phyloP scores from a whole-genome alignment of 1,140 invertebrate species.

The Rhopalosiphum maidis region DNA sequence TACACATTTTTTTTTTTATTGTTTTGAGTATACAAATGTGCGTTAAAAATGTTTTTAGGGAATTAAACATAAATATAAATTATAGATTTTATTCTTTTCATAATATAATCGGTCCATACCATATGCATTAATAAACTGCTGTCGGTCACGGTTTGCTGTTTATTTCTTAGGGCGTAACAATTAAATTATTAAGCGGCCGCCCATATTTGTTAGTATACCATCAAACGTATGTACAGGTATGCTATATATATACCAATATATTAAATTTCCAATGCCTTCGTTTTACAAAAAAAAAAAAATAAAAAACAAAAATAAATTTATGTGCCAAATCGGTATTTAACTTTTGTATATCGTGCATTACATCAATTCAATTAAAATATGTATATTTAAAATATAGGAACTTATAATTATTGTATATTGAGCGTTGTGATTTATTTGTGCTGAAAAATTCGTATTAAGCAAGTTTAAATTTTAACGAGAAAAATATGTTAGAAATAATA shows the following conservation, averaged over 20 bases:
- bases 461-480: neutral
- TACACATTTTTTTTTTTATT: neutral
- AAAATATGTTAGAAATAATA: neutral
- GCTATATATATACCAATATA: neutral
- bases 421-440: neutral
- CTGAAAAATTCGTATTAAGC: neutral
- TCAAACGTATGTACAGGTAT: neutral
- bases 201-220: neutral
- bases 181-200: neutral
- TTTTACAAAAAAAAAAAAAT: neutral
- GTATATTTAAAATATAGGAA: neutral
- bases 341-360: no score
- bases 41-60: neutral
- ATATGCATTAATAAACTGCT: neutral
- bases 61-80: neutral
- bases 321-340: neutral
- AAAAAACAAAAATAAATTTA: no score
- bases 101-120: neutral
- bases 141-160: neutral
- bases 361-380: neutral
- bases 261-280: neutral
- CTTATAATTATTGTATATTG: neutral
- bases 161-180: conserved; percentile 23
- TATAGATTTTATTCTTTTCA: neutral
- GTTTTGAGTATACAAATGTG: neutral